Conservation (phyloP, 2,113 vertebrate species). For the Haplotaxodon microlepis region DNA sequence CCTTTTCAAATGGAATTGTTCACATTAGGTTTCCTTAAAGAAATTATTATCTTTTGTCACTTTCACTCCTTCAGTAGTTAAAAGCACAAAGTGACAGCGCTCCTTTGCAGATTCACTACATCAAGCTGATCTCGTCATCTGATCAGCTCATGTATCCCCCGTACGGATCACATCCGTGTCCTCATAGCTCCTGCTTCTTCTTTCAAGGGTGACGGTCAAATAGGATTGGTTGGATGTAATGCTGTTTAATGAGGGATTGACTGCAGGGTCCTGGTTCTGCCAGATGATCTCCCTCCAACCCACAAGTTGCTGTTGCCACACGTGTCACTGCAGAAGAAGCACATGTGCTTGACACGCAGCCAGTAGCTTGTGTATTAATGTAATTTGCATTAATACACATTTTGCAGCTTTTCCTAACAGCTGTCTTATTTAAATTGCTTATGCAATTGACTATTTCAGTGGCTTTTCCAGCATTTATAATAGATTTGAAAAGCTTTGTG, state of each 20-base stretch:
- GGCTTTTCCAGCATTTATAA: accelerated
- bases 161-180: background rate
- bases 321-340: background rate
- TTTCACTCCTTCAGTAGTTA: background rate
- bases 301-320: conserved; percentile 23
- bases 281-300: background rate
- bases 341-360: background rate
- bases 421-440: background rate
- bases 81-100: background rate
- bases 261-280: background rate
- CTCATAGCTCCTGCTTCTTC: background rate
- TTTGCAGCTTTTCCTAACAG: background rate
- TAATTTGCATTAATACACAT: background rate
- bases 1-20: accelerated
- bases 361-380: background rate
- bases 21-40: background rate
- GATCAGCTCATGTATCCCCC: background rate
- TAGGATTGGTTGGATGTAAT: conserved; percentile 55
- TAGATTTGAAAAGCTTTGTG: background rate
- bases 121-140: background rate
- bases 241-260: conserved; percentile 39
- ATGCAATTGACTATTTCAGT: background rate
- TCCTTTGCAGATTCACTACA: background rate
- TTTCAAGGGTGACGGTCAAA: conserved; percentile 40
- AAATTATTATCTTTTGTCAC: accelerated